Conservation (phyloP, 1,140 invertebrate species). For the Lordiphosa collinella region DNA sequence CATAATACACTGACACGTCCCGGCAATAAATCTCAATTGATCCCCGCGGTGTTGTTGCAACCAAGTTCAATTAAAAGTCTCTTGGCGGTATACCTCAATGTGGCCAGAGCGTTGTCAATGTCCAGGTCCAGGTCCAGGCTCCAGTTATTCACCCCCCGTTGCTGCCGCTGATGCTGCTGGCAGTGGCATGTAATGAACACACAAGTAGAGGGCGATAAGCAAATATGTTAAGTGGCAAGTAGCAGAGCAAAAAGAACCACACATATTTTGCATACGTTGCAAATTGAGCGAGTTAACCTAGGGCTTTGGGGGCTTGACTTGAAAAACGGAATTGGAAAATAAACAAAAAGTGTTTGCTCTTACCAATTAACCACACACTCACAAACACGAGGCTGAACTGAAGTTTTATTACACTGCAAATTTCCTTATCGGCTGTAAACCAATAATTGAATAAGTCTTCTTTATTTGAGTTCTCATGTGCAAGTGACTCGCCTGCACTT, state of each 20-base stretch:
- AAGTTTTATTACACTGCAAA: no score
- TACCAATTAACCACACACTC: background rate
- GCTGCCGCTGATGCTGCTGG: background rate
- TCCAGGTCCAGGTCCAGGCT: background rate
- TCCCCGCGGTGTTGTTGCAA: conserved; percentile 57
- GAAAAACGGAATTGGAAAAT: background rate
- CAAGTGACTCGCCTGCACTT: no score
- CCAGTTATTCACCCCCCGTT: background rate
- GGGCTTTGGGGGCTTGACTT: background rate
- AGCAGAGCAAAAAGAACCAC: conserved; percentile 1
- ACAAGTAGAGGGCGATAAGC: conserved; percentile 4
- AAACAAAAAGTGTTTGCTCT: no score
- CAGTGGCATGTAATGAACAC: background rate
- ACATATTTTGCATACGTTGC: conserved; percentile 5
- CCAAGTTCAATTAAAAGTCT: conserved; percentile 69
- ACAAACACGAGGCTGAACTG: no score
- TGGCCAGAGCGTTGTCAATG: conserved; percentile 9
- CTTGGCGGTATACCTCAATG: conserved; percentile 18
- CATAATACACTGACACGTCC: conserved; percentile 50
- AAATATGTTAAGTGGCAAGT: conserved; percentile 41
- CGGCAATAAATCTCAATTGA: conserved; percentile 72
- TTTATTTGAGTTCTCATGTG: no score
- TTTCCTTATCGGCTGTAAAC: no score
- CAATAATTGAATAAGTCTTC: no score
- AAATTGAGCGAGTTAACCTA: background rate